These are phyloP conservation scores for Calephelis nemesis DNA, from an alignment of 1,140 invertebrate species.

Conservation along the genomic window DNA sequence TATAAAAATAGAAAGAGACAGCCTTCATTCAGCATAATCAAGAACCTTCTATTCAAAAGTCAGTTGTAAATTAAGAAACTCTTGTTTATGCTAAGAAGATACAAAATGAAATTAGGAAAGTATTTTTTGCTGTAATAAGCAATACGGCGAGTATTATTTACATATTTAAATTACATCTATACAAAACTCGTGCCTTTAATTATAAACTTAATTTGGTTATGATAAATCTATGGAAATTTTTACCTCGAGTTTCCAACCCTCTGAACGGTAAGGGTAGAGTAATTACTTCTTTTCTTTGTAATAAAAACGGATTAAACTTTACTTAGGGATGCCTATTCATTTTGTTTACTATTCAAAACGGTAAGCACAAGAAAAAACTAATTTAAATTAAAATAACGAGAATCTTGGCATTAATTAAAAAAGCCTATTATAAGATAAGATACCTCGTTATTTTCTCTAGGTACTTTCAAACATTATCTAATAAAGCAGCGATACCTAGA, in stretches of 20 bases:
- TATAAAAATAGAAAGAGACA: background rate
- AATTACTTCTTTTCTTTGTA: conserved; percentile 79
- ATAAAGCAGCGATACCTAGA: no score
- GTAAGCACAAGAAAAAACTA: conserved; percentile 67
- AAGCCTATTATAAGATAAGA: conserved; percentile 16
- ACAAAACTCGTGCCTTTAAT: conserved; percentile 77
- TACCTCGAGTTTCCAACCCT: conserved; percentile 73
- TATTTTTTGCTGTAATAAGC: conserved; percentile 48
- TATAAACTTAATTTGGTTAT: conserved; percentile 79
- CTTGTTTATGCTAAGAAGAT: conserved; percentile 30
- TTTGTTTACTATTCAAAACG: conserved; percentile 76
- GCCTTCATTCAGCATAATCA: no score
- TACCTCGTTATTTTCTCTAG: background rate
- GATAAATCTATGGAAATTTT: conserved; percentile 79
- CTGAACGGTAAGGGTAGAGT: conserved; percentile 72
- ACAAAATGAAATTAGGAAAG: conserved; percentile 40
- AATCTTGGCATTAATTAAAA: conserved; percentile 24
- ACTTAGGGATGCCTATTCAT: conserved; percentile 75
- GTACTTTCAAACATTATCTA: no score
- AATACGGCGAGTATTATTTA: conserved; percentile 60
- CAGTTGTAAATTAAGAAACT: background rate
- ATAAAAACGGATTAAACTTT: conserved; percentile 79
- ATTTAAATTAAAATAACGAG: conserved; percentile 44
- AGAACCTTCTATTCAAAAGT: no score
- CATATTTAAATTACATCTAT: conserved; percentile 76